Percentiles rank a stretch among this genome's conserved stretches.
phyloP scores from a whole-genome alignment of 2,888 invertebrate species.

The Eilema griseolum region DNA sequence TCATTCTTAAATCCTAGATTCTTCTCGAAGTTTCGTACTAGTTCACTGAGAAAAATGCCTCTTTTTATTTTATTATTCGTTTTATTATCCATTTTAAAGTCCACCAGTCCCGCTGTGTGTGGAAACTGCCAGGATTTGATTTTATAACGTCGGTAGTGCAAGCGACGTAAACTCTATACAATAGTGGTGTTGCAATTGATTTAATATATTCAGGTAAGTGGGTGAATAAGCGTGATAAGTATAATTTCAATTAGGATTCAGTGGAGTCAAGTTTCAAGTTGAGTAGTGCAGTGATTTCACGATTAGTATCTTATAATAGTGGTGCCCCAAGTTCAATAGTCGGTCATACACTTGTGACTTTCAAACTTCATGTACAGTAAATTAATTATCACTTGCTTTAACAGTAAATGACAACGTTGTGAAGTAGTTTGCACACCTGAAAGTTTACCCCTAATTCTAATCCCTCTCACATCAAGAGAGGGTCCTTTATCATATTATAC shows the following conservation, averaged over 20 bases:
- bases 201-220: constrained; percentile 29
- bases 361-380: not conserved
- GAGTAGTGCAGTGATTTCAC: not conserved
- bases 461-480: not conserved
- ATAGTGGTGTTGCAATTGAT: constrained; percentile 25
- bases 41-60: constrained; percentile 61
- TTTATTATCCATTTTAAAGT: constrained; percentile 36
- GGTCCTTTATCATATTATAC: not conserved
- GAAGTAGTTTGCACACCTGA: not conserved
- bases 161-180: constrained; percentile 29
- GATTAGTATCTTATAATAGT: not conserved
- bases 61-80: constrained; percentile 57
- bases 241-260: constrained; percentile 30
- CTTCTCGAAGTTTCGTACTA: constrained; percentile 71
- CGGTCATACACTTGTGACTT: not conserved
- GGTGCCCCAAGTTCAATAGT: not conserved
- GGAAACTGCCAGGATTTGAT: constrained; percentile 26
- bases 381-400: not conserved
- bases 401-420: not conserved
- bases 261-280: constrained; percentile 3
- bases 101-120: constrained; percentile 25
- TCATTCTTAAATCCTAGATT: constrained; percentile 78
- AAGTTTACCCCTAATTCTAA: not conserved
- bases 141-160: constrained; percentile 3
- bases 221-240: constrained; percentile 20